Evolutionary conservation across 2,797 vertebrate genomes (phyloP), one percentile per base, ranked within the genome.

Genomic region (Rachycentron canadum): DNA sequence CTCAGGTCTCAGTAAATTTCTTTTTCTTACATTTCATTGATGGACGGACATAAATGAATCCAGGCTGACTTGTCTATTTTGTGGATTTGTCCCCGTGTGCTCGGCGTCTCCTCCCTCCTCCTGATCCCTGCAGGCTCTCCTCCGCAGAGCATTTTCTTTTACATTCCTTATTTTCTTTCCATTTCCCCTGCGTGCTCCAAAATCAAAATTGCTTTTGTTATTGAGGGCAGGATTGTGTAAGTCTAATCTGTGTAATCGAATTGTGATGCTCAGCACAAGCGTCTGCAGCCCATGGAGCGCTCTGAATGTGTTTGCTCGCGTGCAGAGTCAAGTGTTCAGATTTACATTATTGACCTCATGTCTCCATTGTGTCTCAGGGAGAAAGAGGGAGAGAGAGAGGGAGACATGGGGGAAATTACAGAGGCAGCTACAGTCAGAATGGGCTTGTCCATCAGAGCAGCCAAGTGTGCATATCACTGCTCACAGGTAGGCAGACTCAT

Each of bases 161-260:
- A 71, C 76, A 45, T 72, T 68, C 70, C 47, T 56, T 34, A 41
- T 41, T 64, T 47, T 78, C 66, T 68, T 69, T 66, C 67, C 69
- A 61, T 86, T 81, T 82, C 81, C 69, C 53, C 47, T 70, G 62
- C 23, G 40, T 56, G 73, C 58, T 56, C 41, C 28, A 0, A 56
- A 80, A 73, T 80, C 76, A 57, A 72, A 81, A 88, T 82, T 64
- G 67, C 81, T 81, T 88, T 87, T 84, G 82, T 77, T 88, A 86
- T 85, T 77, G 80, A 83, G 74, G 67, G 72, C 82, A 65, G 73
- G 82, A 80, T 69, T 83, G 81, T 78, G 77, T 69, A 76, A 81
- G 72, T 87, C 65, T 81, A 86, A 90, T 91, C 83, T 84, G 71
- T 83, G 72, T 79, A 92, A 92, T 92, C 77, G 69, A 90, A 88